These are phyloP conservation scores for Hapalemur alaotrensis DNA, from an alignment of 2,797 vertebrate genomes.

Conservation along the genomic window DNA sequence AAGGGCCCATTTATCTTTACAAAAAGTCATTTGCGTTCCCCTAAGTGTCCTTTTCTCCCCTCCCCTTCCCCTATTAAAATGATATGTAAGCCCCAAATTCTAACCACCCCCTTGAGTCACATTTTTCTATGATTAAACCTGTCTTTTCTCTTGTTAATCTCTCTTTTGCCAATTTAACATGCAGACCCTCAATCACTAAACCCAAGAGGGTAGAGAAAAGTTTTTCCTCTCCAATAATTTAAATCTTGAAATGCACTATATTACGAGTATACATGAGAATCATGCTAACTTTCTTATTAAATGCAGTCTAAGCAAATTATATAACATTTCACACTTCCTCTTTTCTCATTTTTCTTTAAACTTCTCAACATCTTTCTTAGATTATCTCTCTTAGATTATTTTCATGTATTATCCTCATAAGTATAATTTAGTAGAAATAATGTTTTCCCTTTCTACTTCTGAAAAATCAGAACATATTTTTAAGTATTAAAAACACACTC, in stretches of 20 bases:
- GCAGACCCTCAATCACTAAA: neutral
- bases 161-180: slow-evolving; percentile 15
- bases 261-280: neutral
- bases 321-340: slow-evolving; percentile 37
- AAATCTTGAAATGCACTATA: neutral
- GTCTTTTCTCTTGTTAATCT: slow-evolving; percentile 26
- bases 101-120: neutral
- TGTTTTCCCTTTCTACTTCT: slow-evolving; percentile 43
- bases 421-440: slow-evolving; percentile 43
- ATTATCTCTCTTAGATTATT: slow-evolving; percentile 29
- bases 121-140: slow-evolving; percentile 29
- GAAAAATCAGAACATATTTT: slow-evolving; percentile 28
- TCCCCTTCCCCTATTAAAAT: neutral
- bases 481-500: slow-evolving; percentile 44
- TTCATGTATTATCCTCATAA: neutral
- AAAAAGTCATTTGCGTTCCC: neutral
- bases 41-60: neutral
- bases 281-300: slow-evolving; percentile 1
- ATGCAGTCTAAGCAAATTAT: neutral
- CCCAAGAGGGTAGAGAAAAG: neutral
- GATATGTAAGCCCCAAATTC: neutral
- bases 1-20: neutral
- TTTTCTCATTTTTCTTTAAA: slow-evolving; percentile 24
- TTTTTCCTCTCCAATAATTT: neutral
- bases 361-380: slow-evolving; percentile 30